Conservation (phyloP, 1,140 invertebrate species). For the Ceratosolen fusciceps region DNA sequence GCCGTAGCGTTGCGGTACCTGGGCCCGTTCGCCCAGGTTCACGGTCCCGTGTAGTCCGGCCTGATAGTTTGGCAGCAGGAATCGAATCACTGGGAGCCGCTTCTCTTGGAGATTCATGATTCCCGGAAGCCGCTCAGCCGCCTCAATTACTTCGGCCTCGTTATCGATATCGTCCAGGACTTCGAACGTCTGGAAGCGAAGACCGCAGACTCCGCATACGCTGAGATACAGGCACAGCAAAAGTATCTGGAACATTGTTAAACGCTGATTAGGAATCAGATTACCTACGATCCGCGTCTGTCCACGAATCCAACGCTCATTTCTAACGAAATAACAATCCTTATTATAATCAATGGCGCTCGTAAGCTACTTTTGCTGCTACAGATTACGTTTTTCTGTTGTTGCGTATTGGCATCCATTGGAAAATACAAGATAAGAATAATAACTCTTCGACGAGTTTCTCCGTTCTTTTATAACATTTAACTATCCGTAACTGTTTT, state of each 20-base stretch:
- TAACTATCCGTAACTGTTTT: no score
- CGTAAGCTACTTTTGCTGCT: no score
- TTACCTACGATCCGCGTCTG: no score
- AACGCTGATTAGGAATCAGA: no score
- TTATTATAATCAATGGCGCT: no score
- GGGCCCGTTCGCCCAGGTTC: conserved; percentile 56
- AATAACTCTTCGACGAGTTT: no score
- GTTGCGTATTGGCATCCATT: no score
- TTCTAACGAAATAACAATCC: no score
- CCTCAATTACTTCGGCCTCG: conserved; percentile 56
- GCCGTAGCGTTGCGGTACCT: conserved; percentile 32
- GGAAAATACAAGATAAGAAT: no score
- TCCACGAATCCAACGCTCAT: no score
- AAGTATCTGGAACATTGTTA: conserved; percentile 52
- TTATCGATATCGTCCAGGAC: conserved; percentile 52
- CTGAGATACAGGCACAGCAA: conserved; percentile 52
- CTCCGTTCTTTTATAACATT: no score
- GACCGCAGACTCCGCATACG: conserved; percentile 46
- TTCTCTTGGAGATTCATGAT: conserved; percentile 60
- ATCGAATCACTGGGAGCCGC: conserved; percentile 55
- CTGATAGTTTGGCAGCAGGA: conserved; percentile 48
- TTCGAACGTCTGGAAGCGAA: conserved; percentile 27
- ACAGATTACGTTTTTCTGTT: no score
- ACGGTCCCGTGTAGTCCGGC: conserved; percentile 49
- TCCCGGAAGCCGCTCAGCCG: conserved; percentile 52